Evolutionary conservation across 2,113 vertebrate species (phyloP).

Genomic region (Phasianus colchicus): DNA sequence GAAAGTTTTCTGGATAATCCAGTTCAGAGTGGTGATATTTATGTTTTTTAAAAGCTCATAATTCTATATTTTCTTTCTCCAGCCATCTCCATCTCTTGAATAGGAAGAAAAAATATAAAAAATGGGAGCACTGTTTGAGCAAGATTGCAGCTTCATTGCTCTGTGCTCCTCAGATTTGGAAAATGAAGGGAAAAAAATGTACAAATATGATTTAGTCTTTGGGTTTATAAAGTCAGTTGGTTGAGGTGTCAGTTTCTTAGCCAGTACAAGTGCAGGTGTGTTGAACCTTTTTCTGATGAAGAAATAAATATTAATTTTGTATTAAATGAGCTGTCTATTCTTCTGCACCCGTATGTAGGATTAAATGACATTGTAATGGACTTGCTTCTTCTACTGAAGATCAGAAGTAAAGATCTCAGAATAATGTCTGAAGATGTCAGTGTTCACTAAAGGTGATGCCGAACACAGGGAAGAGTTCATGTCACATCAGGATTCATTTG

Average conservation of each 20-base stretch:
- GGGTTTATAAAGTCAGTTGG: neutral
- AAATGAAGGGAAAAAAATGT: neutral
- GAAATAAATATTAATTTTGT: neutral
- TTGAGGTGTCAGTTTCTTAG: neutral
- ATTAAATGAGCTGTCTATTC: neutral
- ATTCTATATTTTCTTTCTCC: neutral
- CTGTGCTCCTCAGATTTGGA: neutral
- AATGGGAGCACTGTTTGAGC: neutral
- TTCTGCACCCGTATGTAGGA: neutral
- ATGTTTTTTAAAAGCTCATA: neutral
- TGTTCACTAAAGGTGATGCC: conserved; percentile 43
- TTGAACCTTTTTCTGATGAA: neutral
- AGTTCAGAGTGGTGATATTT: neutral
- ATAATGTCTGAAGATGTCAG: conserved; percentile 50
- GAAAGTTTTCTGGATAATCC: neutral
- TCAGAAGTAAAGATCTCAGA: neutral
- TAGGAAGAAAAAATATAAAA: neutral
- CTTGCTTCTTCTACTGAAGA: neutral
- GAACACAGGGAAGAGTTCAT: neutral
- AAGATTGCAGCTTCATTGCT: neutral
- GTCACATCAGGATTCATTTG: conserved; percentile 61
- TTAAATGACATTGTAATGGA: neutral
- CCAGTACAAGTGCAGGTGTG: neutral
- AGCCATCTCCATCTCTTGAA: neutral
- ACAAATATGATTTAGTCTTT: neutral